Evolutionary conservation across 2,113 vertebrate species (phyloP), one percentile per base, ranked within the genome.

Genomic region (Solea solea): DNA sequence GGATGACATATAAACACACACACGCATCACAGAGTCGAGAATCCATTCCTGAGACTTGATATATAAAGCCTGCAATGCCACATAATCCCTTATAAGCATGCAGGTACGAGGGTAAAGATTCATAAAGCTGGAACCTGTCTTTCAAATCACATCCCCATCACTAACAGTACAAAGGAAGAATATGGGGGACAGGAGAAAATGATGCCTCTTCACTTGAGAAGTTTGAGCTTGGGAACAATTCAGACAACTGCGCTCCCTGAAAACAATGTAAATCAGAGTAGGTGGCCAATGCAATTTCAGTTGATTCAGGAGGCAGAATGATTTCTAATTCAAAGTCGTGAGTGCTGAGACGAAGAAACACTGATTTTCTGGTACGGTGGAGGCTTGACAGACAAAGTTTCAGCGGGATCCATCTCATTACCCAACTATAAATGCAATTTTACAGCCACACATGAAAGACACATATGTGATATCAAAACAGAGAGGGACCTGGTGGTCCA

Each of bases 21-120:
- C 40, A 66, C 0, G 51, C 12, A 64, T 40, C 11, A 58, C 46
- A 63, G 13, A 72, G 44, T 9, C 39, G n/a, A 61, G 46, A 71
- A 83, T 79, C 72, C 74, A 87, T 79, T 78, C 51, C 64, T 28
- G 61, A 62, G 42, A 71, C 64, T 58, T 74, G 21, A 46, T 40
- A 64, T 41, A 74, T 75, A 34, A 75, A 71, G 45, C 51, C 25
- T 39, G 44, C 70, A n/a, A 52, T 68, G 53, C 49, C 58, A 81
- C 60, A 52, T 78, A 83, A 82, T 88, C 69, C 69, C 40, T 64
- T 40, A 50, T 70, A 78, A 80, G 61, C 52, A 48, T 72, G 54
- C 75, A 73, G 74, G 80, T 78, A 78, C 52, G 62, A 57, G 51
- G 60, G 48, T 53, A 76, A 63, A 61, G 21, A 60, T 62, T 75